Conservation (phyloP, 2,113 vertebrate genomes). For the Hyaena hyaena region DNA sequence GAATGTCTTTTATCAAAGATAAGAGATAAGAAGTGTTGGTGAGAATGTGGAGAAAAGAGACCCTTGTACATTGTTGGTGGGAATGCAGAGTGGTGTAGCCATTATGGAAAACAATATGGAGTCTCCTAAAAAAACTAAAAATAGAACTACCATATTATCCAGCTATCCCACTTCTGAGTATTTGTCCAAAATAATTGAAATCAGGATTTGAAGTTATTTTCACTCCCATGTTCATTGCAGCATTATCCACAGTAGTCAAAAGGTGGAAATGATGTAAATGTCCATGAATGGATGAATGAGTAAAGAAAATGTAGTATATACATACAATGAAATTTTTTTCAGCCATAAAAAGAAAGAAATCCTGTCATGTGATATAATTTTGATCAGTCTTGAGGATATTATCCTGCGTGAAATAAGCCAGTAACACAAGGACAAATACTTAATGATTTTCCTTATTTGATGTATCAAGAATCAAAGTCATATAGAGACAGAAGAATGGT, state of each 20-base stretch:
- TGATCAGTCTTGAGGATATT: neutral
- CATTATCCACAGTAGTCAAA: neutral
- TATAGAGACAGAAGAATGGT: neutral
- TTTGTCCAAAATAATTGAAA: neutral
- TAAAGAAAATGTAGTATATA: neutral
- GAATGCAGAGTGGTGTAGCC: neutral
- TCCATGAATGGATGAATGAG: neutral
- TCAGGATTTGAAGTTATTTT: neutral
- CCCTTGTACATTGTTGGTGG: neutral
- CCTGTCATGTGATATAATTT: neutral
- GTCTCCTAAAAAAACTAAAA: neutral
- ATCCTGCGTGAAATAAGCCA: neutral
- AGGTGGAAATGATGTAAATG: neutral
- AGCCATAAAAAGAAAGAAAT: neutral
- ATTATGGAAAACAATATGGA: neutral
- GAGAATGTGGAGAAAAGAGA: neutral
- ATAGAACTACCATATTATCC: neutral
- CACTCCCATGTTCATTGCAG: neutral
- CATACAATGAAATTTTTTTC: neutral
- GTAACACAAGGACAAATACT: neutral
- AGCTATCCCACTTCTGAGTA: neutral
- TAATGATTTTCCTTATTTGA: neutral
- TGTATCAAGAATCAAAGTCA: neutral
- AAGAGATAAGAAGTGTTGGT: neutral
- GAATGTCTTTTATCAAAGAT: neutral